phyloP scores from a whole-genome alignment of 1,140 invertebrate genomes.

The Ylistrum balloti region DNA sequence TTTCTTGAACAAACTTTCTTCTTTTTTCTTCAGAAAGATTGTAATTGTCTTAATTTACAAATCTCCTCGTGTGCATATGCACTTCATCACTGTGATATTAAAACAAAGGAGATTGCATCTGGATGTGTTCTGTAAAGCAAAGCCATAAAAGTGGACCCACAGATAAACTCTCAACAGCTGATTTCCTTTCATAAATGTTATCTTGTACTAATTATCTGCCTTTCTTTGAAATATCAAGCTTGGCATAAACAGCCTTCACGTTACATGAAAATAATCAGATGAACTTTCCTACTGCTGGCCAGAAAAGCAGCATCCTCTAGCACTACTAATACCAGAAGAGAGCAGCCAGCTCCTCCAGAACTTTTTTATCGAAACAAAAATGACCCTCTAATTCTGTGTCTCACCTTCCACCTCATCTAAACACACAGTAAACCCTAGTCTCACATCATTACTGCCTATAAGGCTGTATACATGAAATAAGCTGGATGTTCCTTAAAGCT shows the following conservation, averaged over 20 bases:
- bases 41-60: constrained; percentile 17
- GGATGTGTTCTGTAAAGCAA: neutral
- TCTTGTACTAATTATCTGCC: constrained; percentile 18
- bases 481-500: neutral
- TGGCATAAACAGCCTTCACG: neutral
- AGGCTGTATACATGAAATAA: neutral
- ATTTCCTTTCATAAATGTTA: neutral
- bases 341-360: no score
- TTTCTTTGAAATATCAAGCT: neutral
- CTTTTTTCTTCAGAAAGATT: neutral
- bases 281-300: neutral
- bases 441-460: neutral
- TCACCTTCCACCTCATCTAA: no score
- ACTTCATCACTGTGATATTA: neutral
- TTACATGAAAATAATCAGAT: neutral
- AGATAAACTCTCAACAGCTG: neutral
- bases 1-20: constrained; percentile 18
- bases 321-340: no score
- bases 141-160: neutral
- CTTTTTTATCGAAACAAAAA: no score
- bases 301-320: neutral
- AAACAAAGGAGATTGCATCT: constrained; percentile 33
- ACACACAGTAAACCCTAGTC: no score
- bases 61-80: neutral
- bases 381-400: no score